Percentiles rank a stretch among this genome's conserved stretches.
Conservation (phyloP, 1,140 invertebrate species). For the Bacillus rossius region DNA sequence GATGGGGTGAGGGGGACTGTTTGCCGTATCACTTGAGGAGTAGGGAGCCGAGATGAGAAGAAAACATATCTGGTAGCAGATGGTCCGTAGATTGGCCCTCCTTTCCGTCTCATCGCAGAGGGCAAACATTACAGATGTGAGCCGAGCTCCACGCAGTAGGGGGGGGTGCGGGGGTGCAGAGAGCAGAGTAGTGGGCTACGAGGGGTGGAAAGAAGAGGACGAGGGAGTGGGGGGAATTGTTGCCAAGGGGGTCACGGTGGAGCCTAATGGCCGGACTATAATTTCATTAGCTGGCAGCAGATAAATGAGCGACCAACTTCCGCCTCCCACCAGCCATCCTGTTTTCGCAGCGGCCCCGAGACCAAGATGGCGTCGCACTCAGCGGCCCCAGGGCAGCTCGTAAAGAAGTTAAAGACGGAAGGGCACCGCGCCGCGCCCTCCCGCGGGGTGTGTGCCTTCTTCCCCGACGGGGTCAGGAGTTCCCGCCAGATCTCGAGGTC, state of each 20-base stretch:
- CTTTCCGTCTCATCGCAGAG: too few species aligned
- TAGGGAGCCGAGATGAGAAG: too few species aligned
- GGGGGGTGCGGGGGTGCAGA: background rate
- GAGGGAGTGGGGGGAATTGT: too few species aligned
- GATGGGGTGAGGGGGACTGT: too few species aligned
- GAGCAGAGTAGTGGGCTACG: too few species aligned
- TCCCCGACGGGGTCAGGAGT: too few species aligned
- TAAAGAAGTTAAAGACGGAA: background rate
- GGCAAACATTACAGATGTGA: background rate
- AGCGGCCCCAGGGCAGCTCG: background rate
- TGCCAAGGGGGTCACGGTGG: background rate
- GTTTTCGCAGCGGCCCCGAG: conserved; percentile 1
- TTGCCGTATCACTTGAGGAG: too few species aligned
- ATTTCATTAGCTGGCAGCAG: conserved; percentile 16
- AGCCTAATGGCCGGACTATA: conserved; percentile 12
- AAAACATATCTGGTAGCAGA: too few species aligned
- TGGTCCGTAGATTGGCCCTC: too few species aligned
- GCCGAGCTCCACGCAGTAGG: background rate
- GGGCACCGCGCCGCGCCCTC: background rate
- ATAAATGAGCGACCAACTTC: conserved; percentile 8
- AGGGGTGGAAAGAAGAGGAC: too few species aligned
- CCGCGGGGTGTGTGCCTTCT: too few species aligned
- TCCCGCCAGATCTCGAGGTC: too few species aligned
- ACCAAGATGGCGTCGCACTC: conserved; percentile 5
- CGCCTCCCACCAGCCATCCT: background rate